These are phyloP conservation scores for Acleris cristana DNA, from an alignment of 2,888 invertebrate species.

Conservation along the genomic window DNA sequence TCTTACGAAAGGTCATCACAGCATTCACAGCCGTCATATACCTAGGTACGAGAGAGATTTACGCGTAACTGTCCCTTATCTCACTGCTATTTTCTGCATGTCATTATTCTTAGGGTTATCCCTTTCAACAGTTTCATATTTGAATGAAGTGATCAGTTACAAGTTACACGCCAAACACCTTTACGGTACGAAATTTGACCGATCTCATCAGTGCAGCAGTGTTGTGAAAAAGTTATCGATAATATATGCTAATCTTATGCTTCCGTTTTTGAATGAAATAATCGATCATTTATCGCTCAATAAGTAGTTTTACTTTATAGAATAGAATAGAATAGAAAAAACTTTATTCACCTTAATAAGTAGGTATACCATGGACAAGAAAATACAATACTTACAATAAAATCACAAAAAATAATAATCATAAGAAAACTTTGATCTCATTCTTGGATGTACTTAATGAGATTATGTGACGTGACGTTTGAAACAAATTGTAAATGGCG, in stretches of 20 bases:
- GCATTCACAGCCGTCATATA: background rate
- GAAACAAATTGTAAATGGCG: background rate
- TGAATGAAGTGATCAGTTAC: background rate
- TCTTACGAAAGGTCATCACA: conserved; percentile 1
- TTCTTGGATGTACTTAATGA: background rate
- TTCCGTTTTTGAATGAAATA: background rate
- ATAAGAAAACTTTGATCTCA: background rate
- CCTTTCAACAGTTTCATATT: background rate
- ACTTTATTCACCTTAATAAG: too few species aligned
- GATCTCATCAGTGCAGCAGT: background rate
- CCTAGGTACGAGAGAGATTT: too few species aligned
- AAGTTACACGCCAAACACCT: background rate
- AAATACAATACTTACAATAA: too few species aligned
- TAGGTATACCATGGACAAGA: too few species aligned
- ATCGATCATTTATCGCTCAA: background rate
- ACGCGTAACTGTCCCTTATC: too few species aligned
- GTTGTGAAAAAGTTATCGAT: background rate
- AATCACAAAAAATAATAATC: too few species aligned
- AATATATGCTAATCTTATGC: background rate
- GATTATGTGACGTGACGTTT: background rate
- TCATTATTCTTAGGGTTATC: background rate
- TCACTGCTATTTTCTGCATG: too few species aligned
- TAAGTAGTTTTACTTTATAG: background rate
- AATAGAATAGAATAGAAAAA: too few species aligned
- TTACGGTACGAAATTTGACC: background rate